Base-by-base conservation (phyloP, 1,140 invertebrate genomes). In the Xylocopa sonorina region DNA sequence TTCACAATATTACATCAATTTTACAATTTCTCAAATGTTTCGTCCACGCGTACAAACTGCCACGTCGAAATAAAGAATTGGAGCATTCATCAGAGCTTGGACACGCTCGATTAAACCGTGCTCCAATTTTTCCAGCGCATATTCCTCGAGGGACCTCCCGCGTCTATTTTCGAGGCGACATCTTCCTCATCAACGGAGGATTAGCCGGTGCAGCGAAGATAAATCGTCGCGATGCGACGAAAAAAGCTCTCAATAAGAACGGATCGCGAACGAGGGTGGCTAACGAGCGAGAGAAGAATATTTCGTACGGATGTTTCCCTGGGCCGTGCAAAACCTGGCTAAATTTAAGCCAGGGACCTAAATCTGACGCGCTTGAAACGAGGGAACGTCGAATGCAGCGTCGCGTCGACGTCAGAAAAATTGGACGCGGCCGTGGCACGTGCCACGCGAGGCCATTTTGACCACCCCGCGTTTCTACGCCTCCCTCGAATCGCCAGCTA, bases 291-390 rank as follows among this genome's bases (percentile, higher is more conserved):
- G 41, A 64, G 38, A 60, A 67, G 63, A 76, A 76, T 76, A 51
- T 68, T 43, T 32, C 72, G 62, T 12, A 29, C 62, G 41, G 75
- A 71, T 69, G 81, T 46, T 73, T 79, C 53, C 58, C 68, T 68
- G 66, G 53, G 41, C 51, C 79, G 43, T 62, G 58, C 46, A 48
- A 82, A 69, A 77, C 58, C 24, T 21, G 29, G 71, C 83, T 84
- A 85, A 81, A 84, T 85, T 75, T 85, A 84, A 50, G 80, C 66
- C n/a, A n/a, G 53, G 57, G 72, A 84, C 71, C 82, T 84, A 84
- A 80, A 84, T 84, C 62, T 77, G 50, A 71, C 64, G 38, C 46
- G 43, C 71, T 71, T 58, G 43, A 68, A 67, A 62, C 62, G 41
- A 78, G 41, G 62, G 72, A 53, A 53, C 43, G 71, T 27, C 55